Evolutionary conservation across 1,140 invertebrate genomes (phyloP), one percentile per base, ranked within the genome.

Genomic region (Procambarus virginalis): DNA sequence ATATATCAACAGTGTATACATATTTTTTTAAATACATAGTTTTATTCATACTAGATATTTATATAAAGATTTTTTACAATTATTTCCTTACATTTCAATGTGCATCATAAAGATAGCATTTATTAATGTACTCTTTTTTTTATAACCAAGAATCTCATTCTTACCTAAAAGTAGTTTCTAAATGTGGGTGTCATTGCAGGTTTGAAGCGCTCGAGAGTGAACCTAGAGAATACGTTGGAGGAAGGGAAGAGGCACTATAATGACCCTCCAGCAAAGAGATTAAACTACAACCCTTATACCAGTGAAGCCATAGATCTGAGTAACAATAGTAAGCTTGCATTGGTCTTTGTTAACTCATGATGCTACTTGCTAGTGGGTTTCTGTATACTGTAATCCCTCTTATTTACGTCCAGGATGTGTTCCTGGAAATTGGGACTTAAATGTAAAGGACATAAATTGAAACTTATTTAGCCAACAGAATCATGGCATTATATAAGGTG

Each of bases 301-400:
- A 77, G 45, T 89, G 81, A 89, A 77, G 88, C 88, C 58, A 89
- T 89, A 77, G 88, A 89, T 89, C 82, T 89, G 22, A 89, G 88
- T 79, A 84, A 84, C 76, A 89, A 82, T 70, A 89, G 88, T 89
- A 89, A 89, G 88, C 48, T 89, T 60, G 46, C 46, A 8, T 68
- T 58, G 22, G 73, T 86, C 6, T 86, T 78, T 60, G 84, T 86
- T 78, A 86, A 76, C 51, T 86, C 73, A 85, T 85, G 73, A 85
- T 46, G 10, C 8, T 46, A 58, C 34, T 12, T 64, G 58, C 22
- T 51, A 45, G 58, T 68, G 22, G 8, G 60, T 68, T 60, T 34
- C 4, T 68, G 12, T 68, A 68, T 68, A 17, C 4, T 20, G 64
- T 68, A 4, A 68, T 68, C 14, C 5, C 17, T 20, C 20, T 68